These are phyloP conservation scores for Diorhabda sublineata DNA, from an alignment of 1,140 invertebrate genomes.

Conservation along the genomic window DNA sequence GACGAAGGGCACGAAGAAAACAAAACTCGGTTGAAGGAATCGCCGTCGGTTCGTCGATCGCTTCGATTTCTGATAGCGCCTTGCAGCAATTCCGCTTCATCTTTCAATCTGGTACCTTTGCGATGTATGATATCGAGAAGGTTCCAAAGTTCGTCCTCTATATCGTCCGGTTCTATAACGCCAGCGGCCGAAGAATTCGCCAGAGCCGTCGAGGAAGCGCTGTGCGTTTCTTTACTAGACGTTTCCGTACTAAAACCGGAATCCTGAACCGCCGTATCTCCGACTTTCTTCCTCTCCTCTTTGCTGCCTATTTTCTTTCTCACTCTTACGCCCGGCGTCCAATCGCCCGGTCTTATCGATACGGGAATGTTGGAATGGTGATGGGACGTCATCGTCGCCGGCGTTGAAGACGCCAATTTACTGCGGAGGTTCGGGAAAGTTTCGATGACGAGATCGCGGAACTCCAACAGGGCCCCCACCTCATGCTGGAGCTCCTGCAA, in stretches of 20 bases:
- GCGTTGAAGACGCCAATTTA: constrained; percentile 62
- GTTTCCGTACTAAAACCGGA: constrained; percentile 82
- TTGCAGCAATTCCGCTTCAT: constrained; percentile 65
- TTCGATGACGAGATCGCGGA: constrained; percentile 86
- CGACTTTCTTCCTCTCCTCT: constrained; percentile 54
- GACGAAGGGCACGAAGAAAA: constrained; percentile 35
- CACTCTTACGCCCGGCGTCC: constrained; percentile 67
- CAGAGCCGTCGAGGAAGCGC: constrained; percentile 51
- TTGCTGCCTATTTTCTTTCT: constrained; percentile 60
- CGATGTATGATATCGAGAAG: constrained; percentile 79
- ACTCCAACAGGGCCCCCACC: constrained; percentile 81
- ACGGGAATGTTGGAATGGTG: constrained; percentile 43
- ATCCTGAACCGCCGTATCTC: constrained; percentile 68
- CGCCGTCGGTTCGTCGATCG: constrained; percentile 37
- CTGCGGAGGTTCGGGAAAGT: constrained; percentile 82
- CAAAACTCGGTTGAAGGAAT: constrained; percentile 50
- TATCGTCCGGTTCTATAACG: constrained; percentile 47
- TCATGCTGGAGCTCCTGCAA: constrained; percentile 85
- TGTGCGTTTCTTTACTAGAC: constrained; percentile 70
- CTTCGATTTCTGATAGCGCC: constrained; percentile 47
- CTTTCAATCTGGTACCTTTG: constrained; percentile 69
- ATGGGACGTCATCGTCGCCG: constrained; percentile 41
- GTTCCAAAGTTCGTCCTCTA: constrained; percentile 79
- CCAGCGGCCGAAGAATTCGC: constrained; percentile 49
- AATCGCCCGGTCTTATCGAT: constrained; percentile 59